Conservation (phyloP, 2,888 invertebrate genomes). For the Choristoneura rosaceana region DNA sequence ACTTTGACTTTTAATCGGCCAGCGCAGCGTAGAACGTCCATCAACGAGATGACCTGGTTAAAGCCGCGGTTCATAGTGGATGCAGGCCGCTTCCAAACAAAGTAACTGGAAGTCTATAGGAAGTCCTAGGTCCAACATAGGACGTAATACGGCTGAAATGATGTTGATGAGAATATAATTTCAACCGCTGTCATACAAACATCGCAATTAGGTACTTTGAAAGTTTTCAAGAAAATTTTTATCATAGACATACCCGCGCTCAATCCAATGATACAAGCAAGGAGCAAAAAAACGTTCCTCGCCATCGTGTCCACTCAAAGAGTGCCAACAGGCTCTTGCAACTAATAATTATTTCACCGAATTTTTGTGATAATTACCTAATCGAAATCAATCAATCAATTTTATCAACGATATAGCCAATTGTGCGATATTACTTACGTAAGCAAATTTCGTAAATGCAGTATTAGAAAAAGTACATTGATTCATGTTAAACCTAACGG, state of each 20-base stretch:
- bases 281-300: conserved; percentile 9
- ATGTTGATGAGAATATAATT: too few species aligned
- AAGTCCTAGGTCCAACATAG: too few species aligned
- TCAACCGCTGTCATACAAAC: too few species aligned
- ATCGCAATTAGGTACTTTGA: too few species aligned
- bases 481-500: not conserved
- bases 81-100: too few species aligned
- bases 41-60: too few species aligned
- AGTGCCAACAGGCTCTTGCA: conserved; percentile 1
- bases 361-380: conserved; percentile 9
- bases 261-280: conserved; percentile 15
- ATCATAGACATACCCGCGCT: conserved; percentile 4
- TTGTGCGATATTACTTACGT: not conserved
- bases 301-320: conserved; percentile 15
- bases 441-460: not conserved
- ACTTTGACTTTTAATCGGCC: too few species aligned
- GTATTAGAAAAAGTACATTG: not conserved
- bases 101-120: too few species aligned
- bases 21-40: too few species aligned
- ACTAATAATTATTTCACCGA: not conserved
- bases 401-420: conserved; percentile 5
- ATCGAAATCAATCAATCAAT: conserved; percentile 18
- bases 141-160: too few species aligned
- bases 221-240: too few species aligned
- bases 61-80: too few species aligned